These are phyloP conservation scores for Ips typographus DNA, from an alignment of 1,140 invertebrate species.

Conservation along the genomic window DNA sequence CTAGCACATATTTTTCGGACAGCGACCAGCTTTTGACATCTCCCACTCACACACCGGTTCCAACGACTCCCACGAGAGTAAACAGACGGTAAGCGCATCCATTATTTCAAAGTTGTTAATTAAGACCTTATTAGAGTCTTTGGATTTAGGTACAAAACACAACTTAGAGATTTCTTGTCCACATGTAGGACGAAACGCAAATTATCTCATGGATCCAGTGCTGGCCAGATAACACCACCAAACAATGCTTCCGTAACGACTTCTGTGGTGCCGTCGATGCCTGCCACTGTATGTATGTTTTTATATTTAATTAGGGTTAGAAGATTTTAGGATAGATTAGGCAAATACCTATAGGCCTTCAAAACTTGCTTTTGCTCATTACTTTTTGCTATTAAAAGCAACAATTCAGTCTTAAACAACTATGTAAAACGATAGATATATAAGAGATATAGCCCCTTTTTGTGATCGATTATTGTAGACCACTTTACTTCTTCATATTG, in stretches of 20 bases:
- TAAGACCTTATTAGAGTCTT: conserved; percentile 2
- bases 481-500: too few species aligned
- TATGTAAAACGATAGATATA: too few species aligned
- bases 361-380: too few species aligned
- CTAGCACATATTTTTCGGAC: conserved; percentile 87
- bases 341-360: too few species aligned
- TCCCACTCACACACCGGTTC: conserved; percentile 56
- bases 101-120: neutral
- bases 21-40: conserved; percentile 74
- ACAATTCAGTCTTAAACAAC: too few species aligned
- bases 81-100: conserved; percentile 63
- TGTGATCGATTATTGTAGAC: too few species aligned
- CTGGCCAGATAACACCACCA: conserved; percentile 48
- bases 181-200: conserved; percentile 90
- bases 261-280: conserved; percentile 51
- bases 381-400: too few species aligned
- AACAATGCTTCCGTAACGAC: conserved; percentile 44
- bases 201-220: conserved; percentile 58
- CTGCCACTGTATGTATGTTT: conserved; percentile 42
- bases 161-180: conserved; percentile 87
- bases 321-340: too few species aligned
- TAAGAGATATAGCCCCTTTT: too few species aligned
- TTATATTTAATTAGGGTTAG: too few species aligned
- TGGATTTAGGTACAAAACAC: conserved; percentile 75
- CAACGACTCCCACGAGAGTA: conserved; percentile 70